Percentiles rank a stretch among this genome's conserved stretches.
Evolutionary conservation across 2,888 invertebrate genomes (phyloP).

Genomic region (Ophion ventricosus): DNA sequence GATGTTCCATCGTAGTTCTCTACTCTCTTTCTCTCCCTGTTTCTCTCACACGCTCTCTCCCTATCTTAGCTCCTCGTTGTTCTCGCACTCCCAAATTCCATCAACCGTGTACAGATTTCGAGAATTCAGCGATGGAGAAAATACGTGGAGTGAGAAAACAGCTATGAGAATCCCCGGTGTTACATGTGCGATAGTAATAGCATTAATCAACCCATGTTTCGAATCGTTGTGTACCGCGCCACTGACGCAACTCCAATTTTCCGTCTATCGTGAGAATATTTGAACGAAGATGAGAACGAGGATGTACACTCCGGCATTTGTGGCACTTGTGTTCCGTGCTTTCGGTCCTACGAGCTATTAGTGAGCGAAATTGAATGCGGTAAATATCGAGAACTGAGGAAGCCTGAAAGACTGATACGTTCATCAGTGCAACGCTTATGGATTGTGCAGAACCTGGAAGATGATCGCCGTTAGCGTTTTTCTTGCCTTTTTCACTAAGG

Average conservation of each 20-base stretch:
- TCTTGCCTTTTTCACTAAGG: not conserved
- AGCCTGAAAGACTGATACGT: not conserved
- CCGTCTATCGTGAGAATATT: constrained; percentile 13
- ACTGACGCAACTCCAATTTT: constrained; percentile 11
- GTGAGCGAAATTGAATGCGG: not conserved
- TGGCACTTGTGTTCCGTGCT: not conserved
- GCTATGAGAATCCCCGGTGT: constrained; percentile 19
- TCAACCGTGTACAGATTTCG: constrained; percentile 55
- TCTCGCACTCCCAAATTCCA: constrained; percentile 38
- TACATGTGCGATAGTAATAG: constrained; percentile 46
- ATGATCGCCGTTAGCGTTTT: not conserved
- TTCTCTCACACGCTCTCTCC: constrained; percentile 9
- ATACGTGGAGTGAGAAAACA: constrained; percentile 39
- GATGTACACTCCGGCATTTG: not conserved
- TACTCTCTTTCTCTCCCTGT: not conserved
- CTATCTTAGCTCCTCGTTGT: constrained; percentile 9
- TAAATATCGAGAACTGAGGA: not conserved
- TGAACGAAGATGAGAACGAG: not conserved
- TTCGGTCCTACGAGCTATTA: not conserved
- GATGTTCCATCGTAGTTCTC: constrained; percentile 1
- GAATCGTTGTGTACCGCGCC: constrained; percentile 27
- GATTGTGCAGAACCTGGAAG: not conserved
- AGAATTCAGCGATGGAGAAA: constrained; percentile 34
- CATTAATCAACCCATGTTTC: constrained; percentile 48
- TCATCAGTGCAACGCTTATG: not conserved